These are phyloP conservation scores for Minunthozetes semirufus DNA, from an alignment of 2,888 invertebrate genomes.

Conservation along the genomic window DNA sequence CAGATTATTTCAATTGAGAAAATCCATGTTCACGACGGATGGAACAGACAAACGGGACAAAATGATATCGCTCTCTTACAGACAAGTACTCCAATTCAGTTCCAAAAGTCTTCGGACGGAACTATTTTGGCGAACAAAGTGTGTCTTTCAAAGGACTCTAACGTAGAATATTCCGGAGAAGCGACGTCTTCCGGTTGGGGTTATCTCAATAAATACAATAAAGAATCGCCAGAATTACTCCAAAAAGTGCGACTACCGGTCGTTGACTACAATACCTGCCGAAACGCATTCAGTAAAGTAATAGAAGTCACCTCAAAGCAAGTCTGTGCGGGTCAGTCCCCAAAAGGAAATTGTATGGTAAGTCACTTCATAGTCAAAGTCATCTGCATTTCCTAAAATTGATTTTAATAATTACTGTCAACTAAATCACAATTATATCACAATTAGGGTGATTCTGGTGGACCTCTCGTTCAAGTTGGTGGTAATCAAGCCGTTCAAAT, in stretches of 20 bases:
- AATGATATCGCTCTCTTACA: constrained; percentile 34
- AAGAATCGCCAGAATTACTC: constrained; percentile 29
- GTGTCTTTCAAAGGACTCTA: constrained; percentile 19
- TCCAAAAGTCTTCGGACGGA: not conserved
- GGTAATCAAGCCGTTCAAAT: constrained; percentile 30
- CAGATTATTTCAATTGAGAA: constrained; percentile 15
- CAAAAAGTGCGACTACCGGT: constrained; percentile 26
- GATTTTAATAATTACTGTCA: no score
- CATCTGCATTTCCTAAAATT: not conserved
- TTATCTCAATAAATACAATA: constrained; percentile 27
- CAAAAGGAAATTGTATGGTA: constrained; percentile 35
- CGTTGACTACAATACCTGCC: constrained; percentile 32
- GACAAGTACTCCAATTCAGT: constrained; percentile 24
- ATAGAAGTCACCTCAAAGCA: constrained; percentile 32
- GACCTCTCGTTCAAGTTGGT: constrained; percentile 31
- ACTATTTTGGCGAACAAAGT: constrained; percentile 28
- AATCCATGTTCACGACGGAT: constrained; percentile 30
- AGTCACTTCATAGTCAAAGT: not conserved
- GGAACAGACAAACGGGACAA: constrained; percentile 31
- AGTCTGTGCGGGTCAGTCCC: constrained; percentile 37
- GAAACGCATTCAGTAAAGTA: constrained; percentile 23
- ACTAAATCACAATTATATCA: no score
- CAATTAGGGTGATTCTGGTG: constrained; percentile 35
- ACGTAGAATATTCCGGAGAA: constrained; percentile 24
- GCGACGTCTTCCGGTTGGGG: constrained; percentile 34